Conservation (phyloP, 2,888 invertebrate genomes). For the Troilus luridus region DNA sequence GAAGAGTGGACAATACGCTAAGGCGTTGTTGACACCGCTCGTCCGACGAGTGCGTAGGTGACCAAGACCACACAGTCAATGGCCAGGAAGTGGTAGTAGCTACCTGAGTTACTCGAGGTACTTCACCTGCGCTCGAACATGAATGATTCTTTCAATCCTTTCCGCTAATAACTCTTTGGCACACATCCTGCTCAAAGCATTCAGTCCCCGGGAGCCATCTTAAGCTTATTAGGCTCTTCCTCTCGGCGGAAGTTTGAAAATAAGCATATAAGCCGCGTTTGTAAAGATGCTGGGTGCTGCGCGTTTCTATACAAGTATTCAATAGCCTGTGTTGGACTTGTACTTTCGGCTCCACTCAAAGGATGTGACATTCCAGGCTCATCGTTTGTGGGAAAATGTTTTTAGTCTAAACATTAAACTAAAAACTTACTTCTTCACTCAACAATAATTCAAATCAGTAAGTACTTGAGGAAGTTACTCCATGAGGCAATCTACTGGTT, state of each 20-base stretch:
- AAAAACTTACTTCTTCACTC: too few species aligned
- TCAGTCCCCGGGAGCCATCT: conserved; percentile 21
- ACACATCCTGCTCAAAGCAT: conserved; percentile 34
- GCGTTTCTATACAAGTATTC: conserved; percentile 17
- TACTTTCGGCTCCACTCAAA: conserved; percentile 32
- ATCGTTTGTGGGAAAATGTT: background rate
- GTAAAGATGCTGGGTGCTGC: background rate
- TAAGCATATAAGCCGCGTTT: conserved; percentile 29
- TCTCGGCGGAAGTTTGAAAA: conserved; percentile 44
- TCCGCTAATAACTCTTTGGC: conserved; percentile 40
- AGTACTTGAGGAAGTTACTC: too few species aligned
- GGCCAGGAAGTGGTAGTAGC: conserved; percentile 10
- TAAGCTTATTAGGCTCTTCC: conserved; percentile 30
- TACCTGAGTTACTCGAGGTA: conserved; percentile 30
- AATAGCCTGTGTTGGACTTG: background rate
- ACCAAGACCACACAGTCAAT: conserved; percentile 46
- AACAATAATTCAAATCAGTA: too few species aligned
- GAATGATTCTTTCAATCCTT: conserved; percentile 30
- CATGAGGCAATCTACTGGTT: too few species aligned
- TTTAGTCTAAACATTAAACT: too few species aligned
- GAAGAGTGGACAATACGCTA: background rate
- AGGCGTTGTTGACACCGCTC: conserved; percentile 22
- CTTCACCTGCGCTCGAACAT: background rate
- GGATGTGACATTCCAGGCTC: background rate
- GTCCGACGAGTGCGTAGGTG: background rate